Conservation (phyloP, 2,888 invertebrate genomes). For the Meloe dianella region DNA sequence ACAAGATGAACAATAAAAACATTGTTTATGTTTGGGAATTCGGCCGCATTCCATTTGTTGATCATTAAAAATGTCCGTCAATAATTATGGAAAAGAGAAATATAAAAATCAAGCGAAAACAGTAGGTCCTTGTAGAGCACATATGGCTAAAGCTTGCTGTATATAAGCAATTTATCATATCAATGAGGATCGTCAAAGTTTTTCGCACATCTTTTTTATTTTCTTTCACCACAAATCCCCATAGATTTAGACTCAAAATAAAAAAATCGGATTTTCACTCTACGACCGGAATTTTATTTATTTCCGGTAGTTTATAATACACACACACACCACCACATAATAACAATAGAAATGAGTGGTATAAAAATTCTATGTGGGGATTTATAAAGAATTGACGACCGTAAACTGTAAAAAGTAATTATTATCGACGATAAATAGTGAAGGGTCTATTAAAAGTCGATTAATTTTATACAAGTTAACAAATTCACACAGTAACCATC, state of each 20-base stretch:
- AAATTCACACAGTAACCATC: not conserved
- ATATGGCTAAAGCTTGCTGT: not conserved
- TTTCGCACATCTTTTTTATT: not conserved
- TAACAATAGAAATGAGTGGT: not conserved
- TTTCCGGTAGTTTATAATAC: conserved; percentile 3
- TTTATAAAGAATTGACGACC: not conserved
- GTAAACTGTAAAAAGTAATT: conserved; percentile 1
- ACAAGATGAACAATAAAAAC: not conserved
- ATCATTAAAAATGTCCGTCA: conserved; percentile 5
- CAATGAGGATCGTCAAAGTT: not conserved
- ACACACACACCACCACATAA: no score
- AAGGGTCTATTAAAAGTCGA: not conserved
- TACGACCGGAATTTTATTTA: not conserved
- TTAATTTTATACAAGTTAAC: not conserved
- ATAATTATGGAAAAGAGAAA: not conserved
- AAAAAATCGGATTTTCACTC: not conserved
- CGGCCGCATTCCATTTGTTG: not conserved
- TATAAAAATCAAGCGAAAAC: not conserved
- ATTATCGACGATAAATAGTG: not conserved
- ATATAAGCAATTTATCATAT: not conserved
- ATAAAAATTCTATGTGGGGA: not conserved
- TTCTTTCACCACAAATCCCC: not conserved
- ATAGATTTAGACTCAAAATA: no score
- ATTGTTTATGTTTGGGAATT: conserved; percentile 6
- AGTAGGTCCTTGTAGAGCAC: not conserved